Percentiles rank a stretch among this genome's conserved stretches.
Conservation (phyloP, 1,140 invertebrate species). For the Tetraneura akinire region DNA sequence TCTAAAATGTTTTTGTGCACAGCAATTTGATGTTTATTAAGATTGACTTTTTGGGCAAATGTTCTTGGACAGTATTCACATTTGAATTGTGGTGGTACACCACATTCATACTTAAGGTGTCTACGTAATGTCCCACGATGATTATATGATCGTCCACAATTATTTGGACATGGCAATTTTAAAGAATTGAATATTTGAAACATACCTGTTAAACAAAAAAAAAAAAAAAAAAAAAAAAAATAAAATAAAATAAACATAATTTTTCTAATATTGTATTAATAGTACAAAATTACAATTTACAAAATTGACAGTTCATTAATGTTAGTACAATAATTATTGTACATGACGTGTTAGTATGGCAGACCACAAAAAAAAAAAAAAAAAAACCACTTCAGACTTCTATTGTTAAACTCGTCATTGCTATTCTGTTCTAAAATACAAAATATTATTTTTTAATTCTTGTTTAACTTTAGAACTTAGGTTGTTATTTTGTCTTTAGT, state of each 20-base stretch:
- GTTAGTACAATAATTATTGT: neutral
- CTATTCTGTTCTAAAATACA: too few relatives aligned
- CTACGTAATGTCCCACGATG: slow-evolving; percentile 52
- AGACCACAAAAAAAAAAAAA: slow-evolving; percentile 1
- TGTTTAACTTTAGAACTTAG: too few relatives aligned
- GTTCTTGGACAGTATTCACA: slow-evolving; percentile 52
- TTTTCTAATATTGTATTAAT: too few relatives aligned
- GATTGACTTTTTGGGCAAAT: slow-evolving; percentile 59
- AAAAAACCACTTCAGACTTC: slow-evolving; percentile 12
- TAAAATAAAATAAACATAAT: neutral
- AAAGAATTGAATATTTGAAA: neutral
- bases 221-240: slow-evolving; percentile 21
- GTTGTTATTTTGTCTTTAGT: too few relatives aligned
- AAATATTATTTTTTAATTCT: too few relatives aligned
- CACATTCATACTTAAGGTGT: slow-evolving; percentile 55
- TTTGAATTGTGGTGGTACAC: slow-evolving; percentile 52
- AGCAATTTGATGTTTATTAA: slow-evolving; percentile 57
- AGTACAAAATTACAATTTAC: too few relatives aligned
- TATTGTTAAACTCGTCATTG: neutral
- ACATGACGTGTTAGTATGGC: slow-evolving; percentile 14
- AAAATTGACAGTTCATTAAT: too few relatives aligned
- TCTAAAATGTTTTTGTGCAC: slow-evolving; percentile 44
- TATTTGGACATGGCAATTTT: slow-evolving; percentile 53
- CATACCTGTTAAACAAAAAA: slow-evolving; percentile 4
- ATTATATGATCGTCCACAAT: slow-evolving; percentile 55